Evolutionary conservation across 2,797 vertebrate species (phyloP).

Genomic region (Malacoraja senta): DNA sequence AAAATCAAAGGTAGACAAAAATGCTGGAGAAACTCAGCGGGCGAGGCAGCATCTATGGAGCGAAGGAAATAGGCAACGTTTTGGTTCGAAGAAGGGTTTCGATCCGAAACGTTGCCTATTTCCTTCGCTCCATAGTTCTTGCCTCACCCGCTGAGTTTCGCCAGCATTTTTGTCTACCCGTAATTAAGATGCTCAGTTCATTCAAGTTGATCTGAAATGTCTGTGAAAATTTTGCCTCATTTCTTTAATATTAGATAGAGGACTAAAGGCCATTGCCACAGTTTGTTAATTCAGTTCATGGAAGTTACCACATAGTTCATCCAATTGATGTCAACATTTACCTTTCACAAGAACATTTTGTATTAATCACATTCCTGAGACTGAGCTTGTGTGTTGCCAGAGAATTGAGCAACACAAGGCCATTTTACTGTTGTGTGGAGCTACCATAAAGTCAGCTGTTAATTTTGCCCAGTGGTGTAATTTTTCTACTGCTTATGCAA

Average conservation of each 20-base stretch:
- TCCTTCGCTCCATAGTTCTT: no score
- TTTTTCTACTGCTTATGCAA: neutral
- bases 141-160: no score
- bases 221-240: neutral
- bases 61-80: no score
- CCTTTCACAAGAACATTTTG: neutral
- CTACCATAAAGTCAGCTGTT: neutral
- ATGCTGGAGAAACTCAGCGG: no score
- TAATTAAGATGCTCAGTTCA: slow-evolving; percentile 20
- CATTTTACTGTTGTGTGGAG: neutral
- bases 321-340: neutral
- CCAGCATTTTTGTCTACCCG: neutral
- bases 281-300: neutral
- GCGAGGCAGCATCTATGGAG: no score
- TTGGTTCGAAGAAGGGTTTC: no score
- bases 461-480: neutral
- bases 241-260: neutral
- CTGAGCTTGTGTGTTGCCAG: neutral
- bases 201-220: neutral
- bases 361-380: neutral
- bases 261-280: neutral
- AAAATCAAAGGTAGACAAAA: no score
- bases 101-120: no score
- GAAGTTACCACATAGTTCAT: neutral
- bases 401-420: neutral